Percentiles rank a stretch among this genome's conserved stretches.
Conservation (phyloP, 2,113 vertebrate species). For the Sinosuthora webbiana region DNA sequence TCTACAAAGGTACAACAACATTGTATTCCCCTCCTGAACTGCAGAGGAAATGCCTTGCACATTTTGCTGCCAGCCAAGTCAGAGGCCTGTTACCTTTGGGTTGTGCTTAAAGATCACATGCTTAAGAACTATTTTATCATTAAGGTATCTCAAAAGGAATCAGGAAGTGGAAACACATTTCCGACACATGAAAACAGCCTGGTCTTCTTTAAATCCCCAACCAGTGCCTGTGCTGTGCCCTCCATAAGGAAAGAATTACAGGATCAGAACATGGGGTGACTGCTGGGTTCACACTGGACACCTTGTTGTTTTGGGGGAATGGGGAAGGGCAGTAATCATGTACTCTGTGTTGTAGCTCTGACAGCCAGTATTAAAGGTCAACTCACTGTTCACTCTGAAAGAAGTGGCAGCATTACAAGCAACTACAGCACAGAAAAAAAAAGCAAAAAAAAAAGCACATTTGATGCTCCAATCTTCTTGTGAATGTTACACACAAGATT, state of each 20-base stretch:
- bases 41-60: slow-evolving; percentile 9
- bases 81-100: background rate
- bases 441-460: background rate
- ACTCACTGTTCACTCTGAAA: background rate
- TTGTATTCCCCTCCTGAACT: background rate
- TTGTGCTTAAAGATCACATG: background rate
- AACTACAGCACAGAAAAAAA: background rate
- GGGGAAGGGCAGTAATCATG: background rate
- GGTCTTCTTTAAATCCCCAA: slow-evolving; percentile 27
- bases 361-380: slow-evolving; percentile 50
- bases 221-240: background rate
- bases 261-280: slow-evolving; percentile 28
- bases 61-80: background rate
- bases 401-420: background rate
- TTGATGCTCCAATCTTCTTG: background rate
- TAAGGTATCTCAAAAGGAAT: background rate
- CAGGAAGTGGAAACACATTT: slow-evolving; percentile 52
- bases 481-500: background rate
- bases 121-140: background rate
- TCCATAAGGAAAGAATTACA: slow-evolving; percentile 57
- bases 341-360: slow-evolving; percentile 24
- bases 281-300: background rate
- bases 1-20: background rate
- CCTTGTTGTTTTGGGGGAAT: background rate
- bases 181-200: background rate